Evolutionary conservation across 2,888 invertebrate species (phyloP).

Genomic region (Tenthredo amoena): DNA sequence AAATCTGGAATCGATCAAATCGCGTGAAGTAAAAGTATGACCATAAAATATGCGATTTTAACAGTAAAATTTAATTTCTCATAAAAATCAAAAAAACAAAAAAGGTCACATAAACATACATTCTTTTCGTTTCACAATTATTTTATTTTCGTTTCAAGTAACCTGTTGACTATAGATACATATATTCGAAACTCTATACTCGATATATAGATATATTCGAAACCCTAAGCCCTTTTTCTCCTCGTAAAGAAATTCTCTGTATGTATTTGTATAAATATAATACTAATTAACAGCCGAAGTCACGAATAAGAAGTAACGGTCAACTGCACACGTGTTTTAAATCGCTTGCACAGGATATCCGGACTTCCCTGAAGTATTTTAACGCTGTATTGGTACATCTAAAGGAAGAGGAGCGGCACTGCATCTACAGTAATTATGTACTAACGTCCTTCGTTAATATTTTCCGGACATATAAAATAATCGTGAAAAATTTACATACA

Average conservation of each 20-base stretch:
- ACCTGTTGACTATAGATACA: neutral
- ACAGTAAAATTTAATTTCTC: neutral
- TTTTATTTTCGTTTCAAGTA: neutral
- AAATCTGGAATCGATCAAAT: neutral
- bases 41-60: neutral
- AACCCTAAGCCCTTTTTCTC: neutral
- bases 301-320: slow-evolving; percentile 39
- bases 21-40: neutral
- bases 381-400: neutral
- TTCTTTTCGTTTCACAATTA: neutral
- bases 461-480: neutral
- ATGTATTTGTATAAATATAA: neutral
- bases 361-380: slow-evolving; percentile 24
- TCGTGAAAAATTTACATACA: neutral
- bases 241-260: neutral
- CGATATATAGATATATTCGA: no score
- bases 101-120: neutral
- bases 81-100: neutral
- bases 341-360: slow-evolving; percentile 29
- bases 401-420: neutral
- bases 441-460: neutral
- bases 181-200: neutral
- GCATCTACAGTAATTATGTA: neutral
- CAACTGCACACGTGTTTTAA: slow-evolving; percentile 15
- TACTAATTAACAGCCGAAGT: slow-evolving; percentile 1